These are phyloP conservation scores for Ardeotis arabs DNA, from an alignment of 2,113 vertebrate species.

Conservation along the genomic window DNA sequence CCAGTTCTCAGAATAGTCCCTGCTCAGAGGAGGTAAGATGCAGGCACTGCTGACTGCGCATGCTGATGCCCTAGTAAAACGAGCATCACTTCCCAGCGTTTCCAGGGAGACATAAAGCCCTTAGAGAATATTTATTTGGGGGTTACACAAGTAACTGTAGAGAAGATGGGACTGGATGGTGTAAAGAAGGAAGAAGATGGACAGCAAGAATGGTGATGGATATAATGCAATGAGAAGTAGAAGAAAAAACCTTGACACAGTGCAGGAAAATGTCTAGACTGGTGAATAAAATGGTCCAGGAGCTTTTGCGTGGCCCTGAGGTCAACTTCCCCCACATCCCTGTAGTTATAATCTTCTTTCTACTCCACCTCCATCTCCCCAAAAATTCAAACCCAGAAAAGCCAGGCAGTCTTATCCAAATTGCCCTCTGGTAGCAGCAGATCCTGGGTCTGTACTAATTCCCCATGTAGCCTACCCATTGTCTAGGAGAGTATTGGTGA, in stretches of 20 bases:
- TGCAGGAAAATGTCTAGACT: neutral
- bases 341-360: neutral
- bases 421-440: neutral
- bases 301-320: neutral
- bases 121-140: neutral
- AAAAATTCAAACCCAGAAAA: neutral
- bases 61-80: neutral
- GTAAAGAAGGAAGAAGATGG: neutral
- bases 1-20: neutral
- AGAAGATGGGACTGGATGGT: neutral
- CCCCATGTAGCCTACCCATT: neutral
- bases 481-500: neutral
- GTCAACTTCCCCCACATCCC: no score
- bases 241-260: neutral
- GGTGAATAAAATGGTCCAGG: neutral
- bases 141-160: neutral
- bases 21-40: neutral
- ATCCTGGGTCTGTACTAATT: neutral
- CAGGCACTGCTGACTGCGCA: neutral
- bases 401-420: neutral
- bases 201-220: neutral
- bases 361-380: neutral
- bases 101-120: neutral
- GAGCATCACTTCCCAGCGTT: neutral
- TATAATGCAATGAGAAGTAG: neutral